Evolutionary conservation across 1,140 invertebrate genomes (phyloP).

Genomic region (Pogonomyrmex californicus): DNA sequence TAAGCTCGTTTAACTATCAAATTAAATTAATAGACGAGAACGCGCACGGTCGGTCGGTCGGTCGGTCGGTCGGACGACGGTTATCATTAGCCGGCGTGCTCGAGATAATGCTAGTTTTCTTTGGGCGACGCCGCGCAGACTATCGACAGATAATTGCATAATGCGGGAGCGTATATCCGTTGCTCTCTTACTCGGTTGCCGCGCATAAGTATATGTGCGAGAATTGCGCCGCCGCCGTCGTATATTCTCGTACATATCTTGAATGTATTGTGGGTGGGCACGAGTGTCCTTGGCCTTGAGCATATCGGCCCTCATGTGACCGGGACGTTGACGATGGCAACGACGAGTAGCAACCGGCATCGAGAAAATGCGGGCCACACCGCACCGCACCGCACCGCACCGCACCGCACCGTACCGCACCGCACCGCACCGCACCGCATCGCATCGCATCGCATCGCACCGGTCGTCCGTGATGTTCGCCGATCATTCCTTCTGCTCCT

Average conservation of each 20-base stretch:
- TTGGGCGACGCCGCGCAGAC: slow-evolving; percentile 52
- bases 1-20: slow-evolving; percentile 46
- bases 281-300: slow-evolving; percentile 84
- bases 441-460: slow-evolving; percentile 70
- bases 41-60: not conserved
- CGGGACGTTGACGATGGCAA: slow-evolving; percentile 71
- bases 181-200: slow-evolving; percentile 30
- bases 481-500: slow-evolving; percentile 62
- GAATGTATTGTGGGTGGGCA: slow-evolving; percentile 47
- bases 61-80: slow-evolving; percentile 18
- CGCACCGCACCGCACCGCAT: slow-evolving; percentile 75
- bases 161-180: slow-evolving; percentile 51
- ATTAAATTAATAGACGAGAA: slow-evolving; percentile 56
- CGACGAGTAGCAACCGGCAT: slow-evolving; percentile 55
- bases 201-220: slow-evolving; percentile 42
- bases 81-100: slow-evolving; percentile 53
- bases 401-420: slow-evolving; percentile 73
- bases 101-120: slow-evolving; percentile 55
- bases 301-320: slow-evolving; percentile 77
- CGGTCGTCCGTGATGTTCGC: slow-evolving; percentile 81
- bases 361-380: slow-evolving; percentile 82
- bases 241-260: slow-evolving; percentile 35
- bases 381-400: slow-evolving; percentile 73
- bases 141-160: slow-evolving; percentile 69
- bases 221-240: slow-evolving; percentile 31